Evolutionary conservation across 2,888 invertebrate genomes (phyloP).

Genomic region (Spisula solida): DNA sequence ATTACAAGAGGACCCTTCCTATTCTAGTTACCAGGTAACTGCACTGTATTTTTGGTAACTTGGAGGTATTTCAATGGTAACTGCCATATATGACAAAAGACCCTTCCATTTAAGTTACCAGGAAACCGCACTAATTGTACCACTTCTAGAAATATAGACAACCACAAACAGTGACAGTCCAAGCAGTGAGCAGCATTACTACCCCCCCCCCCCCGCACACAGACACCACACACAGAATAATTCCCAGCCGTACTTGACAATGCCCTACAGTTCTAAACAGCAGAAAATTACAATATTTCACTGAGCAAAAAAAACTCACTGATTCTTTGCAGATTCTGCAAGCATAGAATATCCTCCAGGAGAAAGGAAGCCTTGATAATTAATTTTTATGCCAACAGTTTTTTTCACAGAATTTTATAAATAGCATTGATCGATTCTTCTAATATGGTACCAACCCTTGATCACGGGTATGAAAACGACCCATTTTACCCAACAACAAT

Average conservation of each 20-base stretch:
- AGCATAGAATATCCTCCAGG: background rate
- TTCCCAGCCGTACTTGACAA: background rate
- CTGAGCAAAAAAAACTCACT: background rate
- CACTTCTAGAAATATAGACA: too few relatives aligned
- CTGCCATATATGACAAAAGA: too few relatives aligned
- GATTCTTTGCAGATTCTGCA: background rate
- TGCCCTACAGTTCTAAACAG: background rate
- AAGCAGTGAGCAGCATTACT: too few relatives aligned
- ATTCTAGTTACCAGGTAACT: too few relatives aligned
- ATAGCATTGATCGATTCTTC: background rate
- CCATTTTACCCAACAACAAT: background rate
- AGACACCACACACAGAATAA: background rate
- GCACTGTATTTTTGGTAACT: too few relatives aligned
- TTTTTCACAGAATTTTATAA: conserved; percentile 1
- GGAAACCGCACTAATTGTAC: too few relatives aligned
- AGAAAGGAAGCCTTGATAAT: background rate
- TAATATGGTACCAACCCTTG: background rate
- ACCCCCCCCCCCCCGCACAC: too few relatives aligned
- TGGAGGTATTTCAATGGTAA: too few relatives aligned
- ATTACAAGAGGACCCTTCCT: too few relatives aligned
- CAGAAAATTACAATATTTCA: background rate
- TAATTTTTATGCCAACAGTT: conserved; percentile 22
- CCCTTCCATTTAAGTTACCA: too few relatives aligned
- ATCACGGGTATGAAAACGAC: background rate
- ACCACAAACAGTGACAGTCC: too few relatives aligned